A percentile compares a stretch with the other conserved stretches of the same genome.
Evolutionary conservation across 2,797 vertebrate species (phyloP).

Genomic region (Echeneis naucrates): DNA sequence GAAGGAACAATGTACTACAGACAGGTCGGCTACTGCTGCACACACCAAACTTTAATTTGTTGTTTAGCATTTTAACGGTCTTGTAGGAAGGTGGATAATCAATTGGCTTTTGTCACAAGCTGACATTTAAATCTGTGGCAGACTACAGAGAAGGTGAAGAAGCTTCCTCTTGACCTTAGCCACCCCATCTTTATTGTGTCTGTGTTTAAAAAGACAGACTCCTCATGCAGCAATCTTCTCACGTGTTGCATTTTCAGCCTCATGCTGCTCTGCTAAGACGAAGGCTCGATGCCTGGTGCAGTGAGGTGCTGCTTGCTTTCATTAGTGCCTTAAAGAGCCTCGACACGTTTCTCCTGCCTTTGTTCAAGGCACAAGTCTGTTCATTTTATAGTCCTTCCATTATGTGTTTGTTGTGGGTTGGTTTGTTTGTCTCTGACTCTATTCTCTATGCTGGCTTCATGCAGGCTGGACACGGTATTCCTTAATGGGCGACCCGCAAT

Average conservation of each 20-base stretch:
- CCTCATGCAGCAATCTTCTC: constrained; percentile 60
- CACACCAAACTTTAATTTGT: constrained; percentile 80
- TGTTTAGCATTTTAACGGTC: constrained; percentile 83
- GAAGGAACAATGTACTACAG: constrained; percentile 67
- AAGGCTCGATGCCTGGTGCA: constrained; percentile 50
- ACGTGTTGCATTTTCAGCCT: constrained; percentile 64
- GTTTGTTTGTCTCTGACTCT: constrained; percentile 75
- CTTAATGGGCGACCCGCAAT: constrained; percentile 87
- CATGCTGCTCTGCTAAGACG: constrained; percentile 55
- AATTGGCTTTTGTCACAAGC: constrained; percentile 80
- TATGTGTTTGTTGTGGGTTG: constrained; percentile 64
- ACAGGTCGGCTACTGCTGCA: constrained; percentile 59
- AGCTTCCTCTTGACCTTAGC: constrained; percentile 74
- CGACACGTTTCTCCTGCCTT: constrained; percentile 59
- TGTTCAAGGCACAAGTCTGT: constrained; percentile 66
- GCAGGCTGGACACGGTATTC: constrained; percentile 93
- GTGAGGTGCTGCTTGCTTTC: constrained; percentile 59
- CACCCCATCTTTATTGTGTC: constrained; percentile 73
- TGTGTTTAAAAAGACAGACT: constrained; percentile 74
- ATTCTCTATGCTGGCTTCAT: constrained; percentile 69
- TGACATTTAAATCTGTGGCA: constrained; percentile 83
- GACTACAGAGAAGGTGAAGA: constrained; percentile 60
- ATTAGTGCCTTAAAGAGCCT: constrained; percentile 61
- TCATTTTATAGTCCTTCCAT: constrained; percentile 67
- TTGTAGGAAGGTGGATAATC: constrained; percentile 83